These are phyloP conservation scores for Apogon talboti DNA, from an alignment of 2,797 vertebrate species.

Conservation along the genomic window DNA sequence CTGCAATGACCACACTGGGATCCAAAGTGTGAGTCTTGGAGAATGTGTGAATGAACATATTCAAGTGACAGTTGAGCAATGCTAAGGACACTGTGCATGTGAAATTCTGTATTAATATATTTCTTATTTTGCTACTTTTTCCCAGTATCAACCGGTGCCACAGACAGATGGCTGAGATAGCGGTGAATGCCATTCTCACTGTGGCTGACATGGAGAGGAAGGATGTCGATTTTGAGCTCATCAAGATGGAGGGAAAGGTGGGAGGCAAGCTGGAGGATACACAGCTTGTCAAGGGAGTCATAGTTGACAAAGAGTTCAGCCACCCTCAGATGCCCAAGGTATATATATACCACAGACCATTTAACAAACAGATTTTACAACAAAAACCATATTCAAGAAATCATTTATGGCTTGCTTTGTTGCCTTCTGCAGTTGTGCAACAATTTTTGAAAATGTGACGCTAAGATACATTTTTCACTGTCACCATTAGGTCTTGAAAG, in stretches of 20 bases:
- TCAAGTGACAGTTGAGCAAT: rapidly evolving
- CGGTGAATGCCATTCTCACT: constrained; percentile 95
- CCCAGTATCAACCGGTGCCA: constrained; percentile 97
- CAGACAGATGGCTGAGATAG: constrained; percentile 98
- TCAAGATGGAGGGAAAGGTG: constrained; percentile 98
- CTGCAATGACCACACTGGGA: constrained; percentile 96
- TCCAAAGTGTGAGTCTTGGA: constrained; percentile 93
- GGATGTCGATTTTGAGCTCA: constrained; percentile 98
- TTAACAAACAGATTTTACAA: too few relatives aligned
- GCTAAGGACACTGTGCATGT: not conserved
- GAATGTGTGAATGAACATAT: not conserved
- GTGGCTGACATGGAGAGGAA: constrained; percentile 96
- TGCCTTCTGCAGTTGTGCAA: not conserved
- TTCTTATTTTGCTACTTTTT: constrained; percentile 13
- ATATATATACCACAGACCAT: constrained; percentile 31
- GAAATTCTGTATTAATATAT: not conserved
- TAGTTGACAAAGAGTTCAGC: constrained; percentile 99
- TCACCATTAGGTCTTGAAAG: constrained; percentile 85
- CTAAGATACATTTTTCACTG: not conserved
- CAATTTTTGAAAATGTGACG: not conserved
- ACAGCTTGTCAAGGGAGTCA: constrained; percentile 94
- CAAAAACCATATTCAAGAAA: too few relatives aligned
- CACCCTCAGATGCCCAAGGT: constrained; percentile 99
- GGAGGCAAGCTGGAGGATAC: constrained; percentile 98
- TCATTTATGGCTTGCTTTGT: not conserved